These are phyloP conservation scores for Chelon auratus DNA, from an alignment of 2,797 vertebrate genomes.

Conservation along the genomic window DNA sequence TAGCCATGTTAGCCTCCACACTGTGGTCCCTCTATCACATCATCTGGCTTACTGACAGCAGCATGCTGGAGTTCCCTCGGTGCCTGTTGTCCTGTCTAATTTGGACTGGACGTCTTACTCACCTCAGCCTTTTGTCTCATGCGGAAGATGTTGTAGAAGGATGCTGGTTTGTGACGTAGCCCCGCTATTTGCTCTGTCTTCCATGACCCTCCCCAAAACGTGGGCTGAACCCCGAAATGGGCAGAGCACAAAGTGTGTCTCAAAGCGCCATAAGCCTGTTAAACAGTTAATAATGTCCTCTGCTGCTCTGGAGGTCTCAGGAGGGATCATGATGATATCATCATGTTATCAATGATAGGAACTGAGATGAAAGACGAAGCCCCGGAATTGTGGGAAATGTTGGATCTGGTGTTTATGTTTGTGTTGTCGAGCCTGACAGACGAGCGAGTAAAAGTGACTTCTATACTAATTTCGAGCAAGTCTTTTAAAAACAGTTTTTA, in stretches of 20 bases:
- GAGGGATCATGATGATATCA: background rate
- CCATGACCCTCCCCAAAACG: too few relatives aligned
- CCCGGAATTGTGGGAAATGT: background rate
- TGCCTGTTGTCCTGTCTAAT: constrained; percentile 58
- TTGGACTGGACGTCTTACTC: constrained; percentile 56
- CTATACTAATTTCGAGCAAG: too few relatives aligned
- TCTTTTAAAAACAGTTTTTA: too few relatives aligned
- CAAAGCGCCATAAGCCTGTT: too few relatives aligned
- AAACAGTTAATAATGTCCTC: background rate
- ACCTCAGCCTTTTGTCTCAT: constrained; percentile 29
- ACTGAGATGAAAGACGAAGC: background rate
- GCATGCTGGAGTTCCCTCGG: constrained; percentile 56
- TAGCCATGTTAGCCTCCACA: constrained; percentile 54
- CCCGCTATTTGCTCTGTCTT: too few relatives aligned
- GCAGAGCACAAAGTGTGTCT: too few relatives aligned
- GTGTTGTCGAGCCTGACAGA: background rate
- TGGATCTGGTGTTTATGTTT: background rate
- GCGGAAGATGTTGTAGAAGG: constrained; percentile 16
- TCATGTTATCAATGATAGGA: background rate
- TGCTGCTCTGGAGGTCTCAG: background rate
- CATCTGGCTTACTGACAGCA: constrained; percentile 67
- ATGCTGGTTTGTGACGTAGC: too few relatives aligned
- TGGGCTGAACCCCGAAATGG: too few relatives aligned
- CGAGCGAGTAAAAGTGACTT: too few relatives aligned
- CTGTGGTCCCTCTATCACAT: constrained; percentile 58